These are phyloP conservation scores for Malurus leucopterus DNA, from an alignment of 2,797 vertebrate genomes.

Conservation along the genomic window DNA sequence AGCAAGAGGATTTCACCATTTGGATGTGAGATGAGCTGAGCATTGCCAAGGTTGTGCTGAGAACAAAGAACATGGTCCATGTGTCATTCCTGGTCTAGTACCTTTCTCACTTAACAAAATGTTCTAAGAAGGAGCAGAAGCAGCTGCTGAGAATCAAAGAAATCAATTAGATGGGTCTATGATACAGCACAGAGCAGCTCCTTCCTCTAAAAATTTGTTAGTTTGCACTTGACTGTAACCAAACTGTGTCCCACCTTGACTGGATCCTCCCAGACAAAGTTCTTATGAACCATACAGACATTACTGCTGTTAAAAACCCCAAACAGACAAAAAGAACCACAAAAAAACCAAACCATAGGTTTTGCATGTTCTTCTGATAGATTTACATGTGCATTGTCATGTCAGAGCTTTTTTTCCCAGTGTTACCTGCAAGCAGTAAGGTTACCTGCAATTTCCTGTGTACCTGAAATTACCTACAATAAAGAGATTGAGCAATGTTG, in stretches of 20 bases:
- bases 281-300: neutral
- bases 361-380: neutral
- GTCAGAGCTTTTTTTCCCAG: neutral
- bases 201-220: neutral
- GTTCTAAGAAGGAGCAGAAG: neutral
- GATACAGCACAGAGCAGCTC: rapidly evolving
- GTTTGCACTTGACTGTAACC: neutral
- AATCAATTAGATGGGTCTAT: neutral
- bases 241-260: neutral
- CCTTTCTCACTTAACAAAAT: neutral
- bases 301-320: neutral
- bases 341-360: rapidly evolving
- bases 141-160: neutral
- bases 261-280: neutral
- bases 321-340: neutral
- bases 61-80: neutral
- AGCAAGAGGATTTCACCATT: neutral
- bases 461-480: rapidly evolving
- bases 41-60: neutral
- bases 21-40: neutral
- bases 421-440: too few species aligned
- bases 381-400: neutral
- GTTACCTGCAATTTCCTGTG: neutral
- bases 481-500: rapidly evolving
- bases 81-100: neutral